Percentiles rank a stretch among this genome's conserved stretches.
Conservation (phyloP, 2,113 vertebrate genomes). For the Nestor notabilis region DNA sequence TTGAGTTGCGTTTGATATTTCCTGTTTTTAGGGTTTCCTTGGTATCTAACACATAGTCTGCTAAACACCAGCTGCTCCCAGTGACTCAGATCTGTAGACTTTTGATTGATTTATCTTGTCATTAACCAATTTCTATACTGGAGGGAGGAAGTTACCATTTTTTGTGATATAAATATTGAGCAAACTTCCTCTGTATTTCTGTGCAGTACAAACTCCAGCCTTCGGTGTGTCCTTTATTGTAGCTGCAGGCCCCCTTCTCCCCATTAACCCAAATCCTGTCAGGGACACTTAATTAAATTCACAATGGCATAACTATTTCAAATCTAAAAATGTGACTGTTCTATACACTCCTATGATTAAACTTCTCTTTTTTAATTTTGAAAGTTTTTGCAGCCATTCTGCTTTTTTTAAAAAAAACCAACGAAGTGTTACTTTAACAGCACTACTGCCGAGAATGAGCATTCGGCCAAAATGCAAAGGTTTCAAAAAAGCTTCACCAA, state of each 20-base stretch:
- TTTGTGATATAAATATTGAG: constrained; percentile 23
- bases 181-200: constrained; percentile 6
- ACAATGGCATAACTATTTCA: neutral
- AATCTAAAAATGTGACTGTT: neutral
- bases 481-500: neutral
- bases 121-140: constrained; percentile 67
- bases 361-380: neutral
- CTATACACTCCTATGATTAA: neutral
- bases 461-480: neutral
- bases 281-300: neutral
- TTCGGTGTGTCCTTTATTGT: neutral
- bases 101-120: constrained; percentile 78
- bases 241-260: neutral
- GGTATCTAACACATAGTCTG: constrained; percentile 74
- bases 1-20: constrained; percentile 76
- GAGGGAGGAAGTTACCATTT: neutral
- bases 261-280: neutral
- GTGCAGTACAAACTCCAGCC: neutral
- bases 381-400: neutral
- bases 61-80: constrained; percentile 75
- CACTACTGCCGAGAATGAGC: neutral
- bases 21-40: constrained; percentile 85
- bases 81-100: constrained; percentile 70
- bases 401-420: too few relatives aligned
- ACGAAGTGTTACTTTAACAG: neutral